Conservation (phyloP, 2,113 vertebrate species). For the Sinocyclocheilus anophthalmus region DNA sequence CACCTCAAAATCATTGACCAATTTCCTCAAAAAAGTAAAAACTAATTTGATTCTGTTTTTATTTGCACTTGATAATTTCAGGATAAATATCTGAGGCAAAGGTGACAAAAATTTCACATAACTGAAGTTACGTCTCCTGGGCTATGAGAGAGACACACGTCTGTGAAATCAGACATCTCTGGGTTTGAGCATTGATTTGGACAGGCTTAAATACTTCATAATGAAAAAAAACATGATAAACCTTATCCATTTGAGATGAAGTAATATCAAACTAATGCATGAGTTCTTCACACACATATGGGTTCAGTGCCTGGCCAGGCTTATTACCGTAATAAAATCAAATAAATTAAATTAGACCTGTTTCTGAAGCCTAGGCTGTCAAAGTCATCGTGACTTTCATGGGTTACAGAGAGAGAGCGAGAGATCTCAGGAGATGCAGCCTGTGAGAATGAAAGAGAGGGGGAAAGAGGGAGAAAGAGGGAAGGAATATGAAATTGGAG, state of each 20-base stretch:
- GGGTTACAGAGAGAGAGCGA: not conserved
- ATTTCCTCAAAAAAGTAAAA: too few species aligned
- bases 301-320: conserved; percentile 44
- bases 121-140: not conserved
- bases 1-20: too few species aligned
- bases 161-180: not conserved
- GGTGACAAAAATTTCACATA: not conserved
- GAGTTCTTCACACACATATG: not conserved
- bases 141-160: not conserved
- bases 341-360: conserved; percentile 52
- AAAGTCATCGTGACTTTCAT: conserved; percentile 55
- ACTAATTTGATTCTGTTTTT: too few species aligned
- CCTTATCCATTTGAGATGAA: conserved; percentile 9
- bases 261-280: not conserved
- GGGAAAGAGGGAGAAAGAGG: conserved; percentile 1
- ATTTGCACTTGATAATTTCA: too few species aligned
- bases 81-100: too few species aligned
- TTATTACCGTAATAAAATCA: conserved; percentile 53
- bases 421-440: conserved; percentile 34
- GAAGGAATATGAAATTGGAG: conserved; percentile 42
- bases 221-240: not conserved
- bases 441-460: conserved; percentile 30
- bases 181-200: not conserved
- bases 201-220: conserved; percentile 8
- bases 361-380: conserved; percentile 40